phyloP scores from a whole-genome alignment of 2,113 vertebrate genomes.

The Struthio camelus region DNA sequence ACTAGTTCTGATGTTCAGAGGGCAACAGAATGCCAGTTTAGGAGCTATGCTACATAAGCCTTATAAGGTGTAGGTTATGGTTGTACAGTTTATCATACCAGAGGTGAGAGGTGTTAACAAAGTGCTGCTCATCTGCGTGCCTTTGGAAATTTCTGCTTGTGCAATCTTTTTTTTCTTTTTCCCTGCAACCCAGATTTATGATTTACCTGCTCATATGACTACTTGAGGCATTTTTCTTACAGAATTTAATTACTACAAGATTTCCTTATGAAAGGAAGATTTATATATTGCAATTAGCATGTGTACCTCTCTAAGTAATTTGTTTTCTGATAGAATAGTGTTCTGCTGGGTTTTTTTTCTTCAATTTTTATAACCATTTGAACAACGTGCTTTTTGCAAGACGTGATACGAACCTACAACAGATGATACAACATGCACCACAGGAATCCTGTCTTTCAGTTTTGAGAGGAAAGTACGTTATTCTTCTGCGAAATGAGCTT shows the following conservation, averaged over 20 bases:
- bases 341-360: background rate
- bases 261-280: background rate
- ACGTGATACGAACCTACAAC: fast-evolving
- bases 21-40: background rate
- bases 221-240: background rate
- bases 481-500: background rate
- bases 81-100: background rate
- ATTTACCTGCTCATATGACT: background rate
- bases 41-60: background rate
- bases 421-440: background rate
- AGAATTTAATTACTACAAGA: background rate
- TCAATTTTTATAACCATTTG: background rate
- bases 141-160: background rate
- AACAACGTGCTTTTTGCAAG: background rate
- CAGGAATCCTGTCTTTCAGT: background rate
- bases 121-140: background rate
- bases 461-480: background rate
- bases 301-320: background rate
- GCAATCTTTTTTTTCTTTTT: background rate
- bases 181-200: background rate
- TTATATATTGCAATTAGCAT: background rate
- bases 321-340: background rate
- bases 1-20: background rate
- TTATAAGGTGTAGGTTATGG: background rate
- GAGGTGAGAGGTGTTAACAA: background rate